A percentile compares a stretch with the other conserved stretches of the same genome.
phyloP scores from a whole-genome alignment of 23 tunicate genomes.

The Aplidium turbinatum region DNA sequence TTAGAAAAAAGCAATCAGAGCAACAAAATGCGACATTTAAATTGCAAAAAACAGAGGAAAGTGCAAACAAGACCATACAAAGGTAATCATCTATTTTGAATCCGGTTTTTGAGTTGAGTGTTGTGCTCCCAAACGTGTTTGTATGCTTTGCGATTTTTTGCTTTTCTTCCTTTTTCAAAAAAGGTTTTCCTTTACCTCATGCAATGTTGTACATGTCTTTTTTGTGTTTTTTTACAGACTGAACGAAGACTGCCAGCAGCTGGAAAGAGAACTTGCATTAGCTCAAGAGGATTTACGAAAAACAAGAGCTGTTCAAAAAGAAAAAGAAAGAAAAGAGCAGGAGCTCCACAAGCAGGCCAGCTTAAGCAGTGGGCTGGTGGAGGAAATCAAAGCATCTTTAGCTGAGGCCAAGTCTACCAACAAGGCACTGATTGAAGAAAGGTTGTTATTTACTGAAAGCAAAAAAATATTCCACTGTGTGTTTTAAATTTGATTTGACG shows the following conservation, averaged over 20 bases:
- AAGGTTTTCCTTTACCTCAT: no score
- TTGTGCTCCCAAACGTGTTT: no score
- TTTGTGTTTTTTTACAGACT: no score
- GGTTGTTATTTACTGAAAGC: conserved; percentile 24
- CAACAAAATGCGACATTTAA: conserved; percentile 37
- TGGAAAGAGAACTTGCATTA: conserved; percentile 55
- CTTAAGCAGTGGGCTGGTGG: conserved; percentile 35
- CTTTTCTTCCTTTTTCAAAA: no score
- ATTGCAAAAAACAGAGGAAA: conserved; percentile 69
- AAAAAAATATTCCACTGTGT: not conserved
- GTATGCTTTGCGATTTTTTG: no score
- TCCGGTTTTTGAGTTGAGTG: no score
- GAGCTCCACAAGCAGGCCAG: conserved; percentile 30
- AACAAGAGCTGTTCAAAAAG: conserved; percentile 36
- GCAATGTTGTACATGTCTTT: no score
- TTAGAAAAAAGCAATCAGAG: conserved; percentile 59
- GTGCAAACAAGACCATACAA: conserved; percentile 60
- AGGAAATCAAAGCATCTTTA: conserved; percentile 38
- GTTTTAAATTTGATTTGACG: not conserved
- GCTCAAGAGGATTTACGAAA: conserved; percentile 40
- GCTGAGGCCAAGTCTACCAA: conserved; percentile 41
- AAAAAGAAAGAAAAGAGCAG: conserved; percentile 36
- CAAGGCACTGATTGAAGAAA: conserved; percentile 55
- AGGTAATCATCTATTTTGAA: no score
- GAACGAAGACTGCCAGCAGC: conserved; percentile 65